Evolutionary conservation across 2,113 vertebrate species (phyloP).

Genomic region (Sinocyclocheilus anshuiensis): DNA sequence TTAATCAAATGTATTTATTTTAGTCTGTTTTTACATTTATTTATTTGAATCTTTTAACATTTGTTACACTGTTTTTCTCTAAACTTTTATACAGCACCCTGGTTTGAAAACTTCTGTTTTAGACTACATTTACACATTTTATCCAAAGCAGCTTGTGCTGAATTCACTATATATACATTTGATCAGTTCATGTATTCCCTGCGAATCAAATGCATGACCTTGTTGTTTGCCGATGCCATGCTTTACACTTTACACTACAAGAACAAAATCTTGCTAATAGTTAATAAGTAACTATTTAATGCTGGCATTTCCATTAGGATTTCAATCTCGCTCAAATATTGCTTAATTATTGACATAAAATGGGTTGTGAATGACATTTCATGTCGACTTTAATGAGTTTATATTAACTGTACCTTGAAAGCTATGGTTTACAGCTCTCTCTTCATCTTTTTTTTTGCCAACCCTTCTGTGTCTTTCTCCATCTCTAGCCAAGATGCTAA

Average conservation of each 20-base stretch:
- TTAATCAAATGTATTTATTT: neutral
- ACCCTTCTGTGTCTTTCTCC: neutral
- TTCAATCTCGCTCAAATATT: neutral
- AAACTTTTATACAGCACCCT: neutral
- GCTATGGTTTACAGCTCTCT: neutral
- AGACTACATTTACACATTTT: neutral
- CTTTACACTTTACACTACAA: neutral
- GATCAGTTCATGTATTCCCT: neutral
- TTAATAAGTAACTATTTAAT: neutral
- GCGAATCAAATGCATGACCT: neutral
- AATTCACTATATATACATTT: neutral
- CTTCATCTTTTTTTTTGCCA: neutral
- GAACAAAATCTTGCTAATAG: neutral
- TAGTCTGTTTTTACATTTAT: neutral
- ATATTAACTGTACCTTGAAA: neutral
- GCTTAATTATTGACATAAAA: neutral
- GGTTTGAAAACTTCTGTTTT: neutral
- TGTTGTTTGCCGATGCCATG: neutral
- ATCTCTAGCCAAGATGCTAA: slow-evolving; percentile 46
- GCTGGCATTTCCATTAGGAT: neutral
- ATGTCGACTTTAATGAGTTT: neutral
- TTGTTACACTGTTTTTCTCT: neutral
- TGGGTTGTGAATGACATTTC: neutral
- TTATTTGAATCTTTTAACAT: neutral
- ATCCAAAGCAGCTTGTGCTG: neutral